These are phyloP conservation scores for Epiblema foenella DNA, from an alignment of 2,888 invertebrate species.

Conservation along the genomic window DNA sequence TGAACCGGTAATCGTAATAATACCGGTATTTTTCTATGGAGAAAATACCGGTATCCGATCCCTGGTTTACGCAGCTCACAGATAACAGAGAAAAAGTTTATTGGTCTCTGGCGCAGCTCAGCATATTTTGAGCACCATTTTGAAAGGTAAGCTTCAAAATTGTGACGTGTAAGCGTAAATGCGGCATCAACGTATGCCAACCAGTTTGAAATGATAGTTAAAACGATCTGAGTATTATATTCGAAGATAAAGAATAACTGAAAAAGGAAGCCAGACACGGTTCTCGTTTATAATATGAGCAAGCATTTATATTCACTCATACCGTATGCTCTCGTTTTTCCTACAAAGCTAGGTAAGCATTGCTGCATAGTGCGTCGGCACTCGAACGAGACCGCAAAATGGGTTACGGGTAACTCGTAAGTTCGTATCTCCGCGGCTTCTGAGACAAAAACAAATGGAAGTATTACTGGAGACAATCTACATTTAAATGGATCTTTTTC, in stretches of 20 bases:
- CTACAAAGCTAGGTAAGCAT: slow-evolving; percentile 1
- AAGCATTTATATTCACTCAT: slow-evolving; percentile 6
- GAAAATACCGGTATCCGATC: too few species aligned
- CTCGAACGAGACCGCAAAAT: slow-evolving; percentile 61
- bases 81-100: too few species aligned
- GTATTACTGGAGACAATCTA: slow-evolving; percentile 83
- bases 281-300: not conserved
- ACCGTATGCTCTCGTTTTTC: not conserved
- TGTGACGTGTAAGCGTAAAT: not conserved
- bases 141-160: too few species aligned
- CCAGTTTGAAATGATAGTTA: too few species aligned
- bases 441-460: slow-evolving; percentile 83
- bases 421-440: slow-evolving; percentile 73
- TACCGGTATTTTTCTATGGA: too few species aligned
- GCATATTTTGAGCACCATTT: too few species aligned
- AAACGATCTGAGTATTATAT: not conserved
- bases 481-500: slow-evolving; percentile 84
- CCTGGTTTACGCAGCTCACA: too few species aligned
- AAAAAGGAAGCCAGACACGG: not conserved
- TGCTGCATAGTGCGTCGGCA: slow-evolving; percentile 37
- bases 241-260: not conserved
- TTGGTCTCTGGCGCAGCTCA: too few species aligned
- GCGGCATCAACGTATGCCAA: not conserved
- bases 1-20: too few species aligned
- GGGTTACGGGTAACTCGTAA: slow-evolving; percentile 69